A percentile compares a stretch with the other conserved stretches of the same genome.
These are phyloP conservation scores for Spea multiplicata DNA, from an alignment of 2,113 vertebrate genomes.

Conservation along the genomic window DNA sequence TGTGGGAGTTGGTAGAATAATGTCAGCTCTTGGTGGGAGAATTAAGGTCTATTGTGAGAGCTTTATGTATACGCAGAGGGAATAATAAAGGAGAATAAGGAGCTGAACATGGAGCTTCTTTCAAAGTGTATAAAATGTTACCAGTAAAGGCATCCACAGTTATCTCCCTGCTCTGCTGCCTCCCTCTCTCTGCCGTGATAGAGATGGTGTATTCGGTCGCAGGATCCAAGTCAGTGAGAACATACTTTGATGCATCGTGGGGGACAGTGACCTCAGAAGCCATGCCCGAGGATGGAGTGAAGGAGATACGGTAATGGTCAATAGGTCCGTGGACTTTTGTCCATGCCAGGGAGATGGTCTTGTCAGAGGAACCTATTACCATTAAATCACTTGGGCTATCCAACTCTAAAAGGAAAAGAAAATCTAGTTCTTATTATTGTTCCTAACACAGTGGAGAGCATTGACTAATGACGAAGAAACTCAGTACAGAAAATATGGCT, in stretches of 20 bases:
- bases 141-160: constrained; percentile 95
- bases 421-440: not conserved
- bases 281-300: constrained; percentile 81
- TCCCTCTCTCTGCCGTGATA: constrained; percentile 83
- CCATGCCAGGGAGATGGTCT: constrained; percentile 88
- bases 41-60: constrained; percentile 13
- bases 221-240: constrained; percentile 82
- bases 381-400: constrained; percentile 86
- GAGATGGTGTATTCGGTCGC: constrained; percentile 93
- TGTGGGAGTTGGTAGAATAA: constrained; percentile 19
- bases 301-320: constrained; percentile 90
- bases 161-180: constrained; percentile 86
- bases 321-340: constrained; percentile 85
- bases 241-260: constrained; percentile 72
- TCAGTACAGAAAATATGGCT: too few species aligned
- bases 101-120: not conserved
- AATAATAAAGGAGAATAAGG: constrained; percentile 6
- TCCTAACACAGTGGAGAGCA: not conserved
- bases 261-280: constrained; percentile 83
- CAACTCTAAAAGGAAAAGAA: constrained; percentile 67
- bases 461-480: too few species aligned
- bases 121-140: constrained; percentile 53
- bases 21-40: not conserved
- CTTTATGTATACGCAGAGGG: not conserved
- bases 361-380: constrained; percentile 88